Conservation (phyloP, 2,888 invertebrate genomes). For the Helleia helle region DNA sequence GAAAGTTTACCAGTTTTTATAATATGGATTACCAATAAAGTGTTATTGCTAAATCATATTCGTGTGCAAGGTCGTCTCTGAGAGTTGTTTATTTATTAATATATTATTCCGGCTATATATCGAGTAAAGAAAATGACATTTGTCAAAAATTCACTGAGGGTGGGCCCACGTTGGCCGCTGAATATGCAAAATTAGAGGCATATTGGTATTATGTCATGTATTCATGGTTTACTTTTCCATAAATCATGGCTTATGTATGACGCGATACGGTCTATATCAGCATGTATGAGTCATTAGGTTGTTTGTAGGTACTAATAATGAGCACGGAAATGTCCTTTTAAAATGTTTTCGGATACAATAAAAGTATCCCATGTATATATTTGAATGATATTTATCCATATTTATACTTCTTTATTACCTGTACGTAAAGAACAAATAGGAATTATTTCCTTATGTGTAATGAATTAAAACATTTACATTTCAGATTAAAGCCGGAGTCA, state of each 20-base stretch:
- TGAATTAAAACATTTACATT: no score
- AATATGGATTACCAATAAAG: conserved; percentile 33
- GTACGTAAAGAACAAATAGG: no score
- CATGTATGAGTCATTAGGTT: conserved; percentile 59
- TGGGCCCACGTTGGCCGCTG: conserved; percentile 67
- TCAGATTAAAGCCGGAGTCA: conserved; percentile 93
- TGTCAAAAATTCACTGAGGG: conserved; percentile 55
- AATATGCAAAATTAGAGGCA: conserved; percentile 23
- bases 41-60: conserved; percentile 14
- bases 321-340: conserved; percentile 56
- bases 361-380: conserved; percentile 53
- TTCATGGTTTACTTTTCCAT: conserved; percentile 30
- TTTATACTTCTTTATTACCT: no score
- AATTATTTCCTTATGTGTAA: no score
- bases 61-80: not conserved
- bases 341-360: conserved; percentile 51
- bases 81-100: not conserved
- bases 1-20: conserved; percentile 65
- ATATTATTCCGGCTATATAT: not conserved
- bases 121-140: conserved; percentile 44
- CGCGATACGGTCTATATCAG: conserved; percentile 57
- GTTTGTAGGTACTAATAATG: conserved; percentile 47
- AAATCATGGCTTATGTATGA: conserved; percentile 38
- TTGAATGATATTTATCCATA: no score
- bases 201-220: conserved; percentile 20